phyloP scores from a whole-genome alignment of 2,888 invertebrate species.

The Yponomeuta malinellus region DNA sequence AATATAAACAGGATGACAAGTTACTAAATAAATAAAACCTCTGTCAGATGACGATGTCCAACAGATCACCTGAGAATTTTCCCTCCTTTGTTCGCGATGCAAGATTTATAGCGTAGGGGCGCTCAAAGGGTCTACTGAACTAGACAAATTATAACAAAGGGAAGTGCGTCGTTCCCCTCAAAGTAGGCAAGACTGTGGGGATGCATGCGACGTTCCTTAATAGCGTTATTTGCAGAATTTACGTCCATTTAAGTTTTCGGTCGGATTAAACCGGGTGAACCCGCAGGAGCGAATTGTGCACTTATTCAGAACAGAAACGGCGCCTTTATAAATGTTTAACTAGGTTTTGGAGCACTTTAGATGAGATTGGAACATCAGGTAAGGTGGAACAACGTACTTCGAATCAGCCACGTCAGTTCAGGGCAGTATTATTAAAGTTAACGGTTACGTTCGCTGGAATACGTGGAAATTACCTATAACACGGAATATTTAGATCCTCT shows the following conservation, averaged over 20 bases:
- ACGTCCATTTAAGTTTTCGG: constrained; percentile 38
- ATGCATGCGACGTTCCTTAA: constrained; percentile 35
- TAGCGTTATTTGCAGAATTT: constrained; percentile 52
- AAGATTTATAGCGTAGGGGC: constrained; percentile 4
- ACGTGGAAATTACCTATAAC: not conserved
- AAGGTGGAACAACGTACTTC: not conserved
- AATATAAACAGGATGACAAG: not conserved
- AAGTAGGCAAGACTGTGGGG: constrained; percentile 32
- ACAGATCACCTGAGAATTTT: not conserved
- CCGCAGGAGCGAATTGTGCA: constrained; percentile 8
- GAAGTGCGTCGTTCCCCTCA: constrained; percentile 30
- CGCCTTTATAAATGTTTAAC: constrained; percentile 16
- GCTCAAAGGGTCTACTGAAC: constrained; percentile 49
- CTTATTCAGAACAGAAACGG: constrained; percentile 13
- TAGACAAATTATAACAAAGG: constrained; percentile 53
- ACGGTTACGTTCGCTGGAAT: not conserved
- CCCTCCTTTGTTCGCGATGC: constrained; percentile 2
- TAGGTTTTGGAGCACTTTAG: constrained; percentile 2
- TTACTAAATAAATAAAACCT: not conserved
- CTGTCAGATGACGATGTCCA: not conserved
- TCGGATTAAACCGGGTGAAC: constrained; percentile 37
- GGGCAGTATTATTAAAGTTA: not conserved
- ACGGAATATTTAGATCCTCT: not conserved
- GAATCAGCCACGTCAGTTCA: not conserved
- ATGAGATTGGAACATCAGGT: constrained; percentile 6